A percentile compares a stretch with the other conserved stretches of the same genome.
Evolutionary conservation across 35 echinoderm and acorn worm genomes (phyloP).

Genomic region (Apostichopus californicus): DNA sequence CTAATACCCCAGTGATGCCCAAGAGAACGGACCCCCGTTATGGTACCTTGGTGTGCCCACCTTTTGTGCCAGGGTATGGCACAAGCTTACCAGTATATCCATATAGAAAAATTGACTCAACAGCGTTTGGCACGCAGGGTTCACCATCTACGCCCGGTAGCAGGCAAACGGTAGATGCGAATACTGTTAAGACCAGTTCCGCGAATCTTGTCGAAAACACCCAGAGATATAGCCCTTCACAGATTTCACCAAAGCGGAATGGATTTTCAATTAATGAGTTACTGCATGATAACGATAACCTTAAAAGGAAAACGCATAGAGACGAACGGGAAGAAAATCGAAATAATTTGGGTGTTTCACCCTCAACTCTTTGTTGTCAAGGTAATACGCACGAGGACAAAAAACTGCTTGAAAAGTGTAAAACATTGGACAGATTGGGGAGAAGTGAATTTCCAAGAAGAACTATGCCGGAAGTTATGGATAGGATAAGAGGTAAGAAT

Average conservation of each 20-base stretch:
- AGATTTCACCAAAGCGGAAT: slow-evolving; percentile 1
- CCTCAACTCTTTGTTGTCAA: neutral
- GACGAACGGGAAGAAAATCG: neutral
- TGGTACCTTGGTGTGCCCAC: slow-evolving; percentile 7
- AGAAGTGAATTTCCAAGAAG: too few species aligned
- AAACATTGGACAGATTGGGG: too few species aligned
- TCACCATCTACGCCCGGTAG: neutral
- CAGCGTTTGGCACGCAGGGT: neutral
- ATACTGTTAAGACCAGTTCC: neutral
- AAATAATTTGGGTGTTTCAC: neutral
- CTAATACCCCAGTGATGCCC: neutral
- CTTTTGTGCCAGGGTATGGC: slow-evolving; percentile 18
- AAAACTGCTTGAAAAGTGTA: too few species aligned
- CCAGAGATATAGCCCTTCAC: neutral
- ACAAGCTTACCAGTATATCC: neutral
- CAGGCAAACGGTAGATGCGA: neutral
- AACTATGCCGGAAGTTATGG: too few species aligned
- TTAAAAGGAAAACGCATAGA: neutral
- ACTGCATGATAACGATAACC: slow-evolving; percentile 8
- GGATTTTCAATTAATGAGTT: slow-evolving; percentile 31
- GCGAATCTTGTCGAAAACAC: neutral
- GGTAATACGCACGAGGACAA: neutral
- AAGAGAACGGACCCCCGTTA: slow-evolving; percentile 9
- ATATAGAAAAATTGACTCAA: neutral
- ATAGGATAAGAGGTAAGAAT: too few species aligned